Evolutionary conservation across 2,888 invertebrate genomes (phyloP), one percentile per base, ranked within the genome.

Genomic region (Drosophila conformis): DNA sequence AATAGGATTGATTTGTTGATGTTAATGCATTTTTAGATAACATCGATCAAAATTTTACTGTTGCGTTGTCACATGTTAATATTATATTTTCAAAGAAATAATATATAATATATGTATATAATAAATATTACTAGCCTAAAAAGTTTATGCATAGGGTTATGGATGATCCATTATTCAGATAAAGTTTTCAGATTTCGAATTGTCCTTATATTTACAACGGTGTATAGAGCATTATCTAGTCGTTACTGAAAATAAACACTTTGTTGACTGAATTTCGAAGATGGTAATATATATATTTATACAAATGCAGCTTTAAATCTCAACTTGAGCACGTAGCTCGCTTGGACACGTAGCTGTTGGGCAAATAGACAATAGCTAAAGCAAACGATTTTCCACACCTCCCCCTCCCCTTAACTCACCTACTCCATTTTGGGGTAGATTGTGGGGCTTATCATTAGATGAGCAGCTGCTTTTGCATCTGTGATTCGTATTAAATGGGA

Each of bases 401-500:
- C 51, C 6, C 3, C 29, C 21, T 21, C 11, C 2, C 7, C 35
- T 46, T 36, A 59, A 46, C 10, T 57, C n/a, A 15, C 10, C n/a
- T 13, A 25, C 33, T 8, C 25, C 25, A 29, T 31, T 69, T 75
- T 60, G 68, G 61, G 70, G 70, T 67, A 62, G 70, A 33, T 69
- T 70, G 65, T 60, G 54, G 69, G 72, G 65, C 75, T 86, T 86
- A 83, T 83, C 87, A 75, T 77, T 81, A 78, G 76, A 57, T 57
- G 57, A 76, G 61, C 89, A 88, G 82, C 78, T 83, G 87, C 69
- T 69, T 70, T 70, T 89, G 89, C 89, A 87, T 90, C 87, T 90
- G 87, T 87, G 89, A 87, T 87, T 87, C 78, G 80, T 67, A 76
- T 87, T 76, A 84, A 88, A 90, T 84, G 78, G 75, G 78, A 82